Evolutionary conservation across 2,888 invertebrate genomes (phyloP), one percentile per base, ranked within the genome.

Genomic region (Spisula solida): DNA sequence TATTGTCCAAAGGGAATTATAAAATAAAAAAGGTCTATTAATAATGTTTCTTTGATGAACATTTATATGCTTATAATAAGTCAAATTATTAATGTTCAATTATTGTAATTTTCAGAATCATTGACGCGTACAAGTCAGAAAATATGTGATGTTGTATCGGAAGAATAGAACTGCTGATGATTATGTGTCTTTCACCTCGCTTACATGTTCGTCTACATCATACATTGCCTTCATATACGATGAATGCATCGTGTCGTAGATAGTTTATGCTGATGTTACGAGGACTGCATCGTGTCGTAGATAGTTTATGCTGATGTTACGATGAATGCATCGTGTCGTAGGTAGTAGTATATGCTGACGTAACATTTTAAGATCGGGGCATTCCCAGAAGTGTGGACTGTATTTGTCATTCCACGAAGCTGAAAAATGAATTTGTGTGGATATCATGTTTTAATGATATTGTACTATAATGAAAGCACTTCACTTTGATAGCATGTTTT

Each of bases 51-150:
- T n/a, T 51, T 51, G 51, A 51, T 51, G 51, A 1, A 41, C 41
- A 41, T 14, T 10, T 51, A 5, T 51, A 5, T 51, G 14, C 1
- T 51, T 12, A 51, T 10, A 51, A 51, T 51, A 10, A 60, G n/a
- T 41, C 2, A 41, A 41, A 2, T 60, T 8, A n/a, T 60, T 25
- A 10, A 20, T 60, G 20, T 60, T 25, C 20, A n/a, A 6, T 31
- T 56, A 47, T 83, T 82, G 75, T 84, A 55, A 70, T 12, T 90
- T 93, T 81, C 92, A 93, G 93, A 70, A 25, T 90, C 89, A 41
- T 75, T 89, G 31, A 93, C 92, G 4, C 31, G 48, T 10, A 47
- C 88, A 14, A 90, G 91, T 70, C 92, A 93, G 86, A 91, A 92
- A 56, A 60, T 86, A n/a, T 93, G 92, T 75, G 31, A 89, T 66